These are phyloP conservation scores for Xenus cinereus DNA, from an alignment of 2,113 vertebrate species.

Conservation along the genomic window DNA sequence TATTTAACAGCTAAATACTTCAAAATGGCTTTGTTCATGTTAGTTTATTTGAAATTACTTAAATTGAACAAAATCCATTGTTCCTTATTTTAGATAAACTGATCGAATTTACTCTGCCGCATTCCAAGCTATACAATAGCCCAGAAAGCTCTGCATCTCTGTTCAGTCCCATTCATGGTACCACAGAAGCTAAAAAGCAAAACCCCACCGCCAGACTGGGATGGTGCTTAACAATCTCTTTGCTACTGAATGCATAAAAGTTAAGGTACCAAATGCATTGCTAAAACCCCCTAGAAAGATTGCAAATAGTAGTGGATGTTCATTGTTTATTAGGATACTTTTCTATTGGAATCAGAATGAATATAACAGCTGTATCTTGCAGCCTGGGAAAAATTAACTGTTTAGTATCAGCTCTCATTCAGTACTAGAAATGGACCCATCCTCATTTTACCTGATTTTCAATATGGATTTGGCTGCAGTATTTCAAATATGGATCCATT, in stretches of 20 bases:
- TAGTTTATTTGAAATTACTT: not conserved
- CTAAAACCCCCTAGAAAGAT: not conserved
- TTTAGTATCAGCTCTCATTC: not conserved
- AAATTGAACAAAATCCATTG: not conserved
- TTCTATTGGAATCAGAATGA: not conserved
- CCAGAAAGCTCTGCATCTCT: not conserved
- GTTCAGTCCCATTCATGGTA: not conserved
- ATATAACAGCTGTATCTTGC: not conserved
- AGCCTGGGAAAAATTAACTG: not conserved
- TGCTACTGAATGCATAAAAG: not conserved
- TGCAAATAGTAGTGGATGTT: not conserved
- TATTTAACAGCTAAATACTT: not conserved
- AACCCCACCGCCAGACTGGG: not conserved
- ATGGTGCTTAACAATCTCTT: not conserved
- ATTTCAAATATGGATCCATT: not conserved
- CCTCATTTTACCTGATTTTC: not conserved
- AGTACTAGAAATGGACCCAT: not conserved
- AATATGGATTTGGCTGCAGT: not conserved
- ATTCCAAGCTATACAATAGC: not conserved
- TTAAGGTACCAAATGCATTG: not conserved
- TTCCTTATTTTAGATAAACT: not conserved
- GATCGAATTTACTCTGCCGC: not conserved
- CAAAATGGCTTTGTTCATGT: not conserved
- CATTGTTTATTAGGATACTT: not conserved
- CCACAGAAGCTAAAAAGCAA: not conserved